Evolutionary conservation across 2,797 vertebrate genomes (phyloP).

Genomic region (Chromobotia macracanthus): DNA sequence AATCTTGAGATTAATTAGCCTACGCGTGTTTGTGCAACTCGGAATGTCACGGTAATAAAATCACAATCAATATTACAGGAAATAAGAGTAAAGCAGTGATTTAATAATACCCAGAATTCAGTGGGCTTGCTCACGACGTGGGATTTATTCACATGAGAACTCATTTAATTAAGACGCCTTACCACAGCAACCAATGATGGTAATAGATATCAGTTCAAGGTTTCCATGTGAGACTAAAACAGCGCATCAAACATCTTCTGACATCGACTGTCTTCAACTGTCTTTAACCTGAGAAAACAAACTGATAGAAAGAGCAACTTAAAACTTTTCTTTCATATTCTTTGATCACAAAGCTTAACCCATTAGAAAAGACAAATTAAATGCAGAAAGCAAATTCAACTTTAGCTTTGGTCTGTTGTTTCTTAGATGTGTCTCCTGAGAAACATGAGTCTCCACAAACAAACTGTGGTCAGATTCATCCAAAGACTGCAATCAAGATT

Average conservation of each 20-base stretch:
- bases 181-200: background rate
- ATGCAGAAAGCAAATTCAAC: too few species aligned
- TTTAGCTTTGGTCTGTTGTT: too few species aligned
- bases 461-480: too few species aligned
- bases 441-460: too few species aligned
- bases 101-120: conserved; percentile 21
- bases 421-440: too few species aligned
- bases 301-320: background rate
- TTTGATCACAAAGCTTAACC: background rate
- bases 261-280: background rate
- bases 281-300: background rate
- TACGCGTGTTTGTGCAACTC: background rate
- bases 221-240: background rate
- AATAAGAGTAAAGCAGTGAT: conserved; percentile 30
- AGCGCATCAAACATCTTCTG: background rate
- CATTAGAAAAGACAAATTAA: background rate
- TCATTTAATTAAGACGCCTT: conserved; percentile 21
- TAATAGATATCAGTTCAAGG: background rate
- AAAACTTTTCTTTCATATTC: background rate
- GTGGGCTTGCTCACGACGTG: background rate
- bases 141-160: conserved; percentile 9
- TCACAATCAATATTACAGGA: conserved; percentile 15
- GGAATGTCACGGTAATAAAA: conserved; percentile 13
- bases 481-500: too few species aligned
- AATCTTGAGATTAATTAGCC: conserved; percentile 1